Evolutionary conservation across 2,888 invertebrate species (phyloP).

Genomic region (Epinotia ramella): DNA sequence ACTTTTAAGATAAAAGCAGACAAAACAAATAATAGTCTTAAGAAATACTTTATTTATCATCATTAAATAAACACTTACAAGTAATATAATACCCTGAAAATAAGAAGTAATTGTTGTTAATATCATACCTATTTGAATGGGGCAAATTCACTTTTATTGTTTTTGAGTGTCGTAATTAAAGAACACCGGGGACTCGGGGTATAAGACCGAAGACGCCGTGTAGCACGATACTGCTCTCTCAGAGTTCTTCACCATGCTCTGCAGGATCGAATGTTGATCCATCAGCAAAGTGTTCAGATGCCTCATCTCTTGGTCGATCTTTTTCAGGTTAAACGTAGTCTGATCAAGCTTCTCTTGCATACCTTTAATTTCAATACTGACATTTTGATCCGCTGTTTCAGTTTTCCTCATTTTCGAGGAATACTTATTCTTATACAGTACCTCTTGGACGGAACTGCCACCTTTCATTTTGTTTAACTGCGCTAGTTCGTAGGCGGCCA

Average conservation of each 20-base stretch:
- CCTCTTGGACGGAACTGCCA: conserved; percentile 87
- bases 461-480: conserved; percentile 89
- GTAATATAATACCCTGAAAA: conserved; percentile 37
- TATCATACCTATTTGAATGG: background rate
- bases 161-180: conserved; percentile 59
- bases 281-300: conserved; percentile 85
- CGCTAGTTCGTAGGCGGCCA: conserved; percentile 92
- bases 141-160: background rate
- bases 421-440: conserved; percentile 84
- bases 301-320: conserved; percentile 88
- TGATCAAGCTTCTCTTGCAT: conserved; percentile 89
- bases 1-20: conserved; percentile 34
- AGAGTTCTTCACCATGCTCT: conserved; percentile 67
- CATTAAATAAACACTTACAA: conserved; percentile 7
- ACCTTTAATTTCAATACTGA: conserved; percentile 85
- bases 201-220: conserved; percentile 57
- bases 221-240: conserved; percentile 59
- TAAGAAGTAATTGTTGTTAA: background rate
- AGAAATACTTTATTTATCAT: conserved; percentile 27
- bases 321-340: conserved; percentile 88
- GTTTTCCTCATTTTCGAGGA: conserved; percentile 87
- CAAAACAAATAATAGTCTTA: conserved; percentile 30
- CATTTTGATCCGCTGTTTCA: conserved; percentile 73
- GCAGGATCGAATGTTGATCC: conserved; percentile 75
- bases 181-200: conserved; percentile 70